Conservation (phyloP, 1,140 invertebrate species). For the Radopholus similis region DNA sequence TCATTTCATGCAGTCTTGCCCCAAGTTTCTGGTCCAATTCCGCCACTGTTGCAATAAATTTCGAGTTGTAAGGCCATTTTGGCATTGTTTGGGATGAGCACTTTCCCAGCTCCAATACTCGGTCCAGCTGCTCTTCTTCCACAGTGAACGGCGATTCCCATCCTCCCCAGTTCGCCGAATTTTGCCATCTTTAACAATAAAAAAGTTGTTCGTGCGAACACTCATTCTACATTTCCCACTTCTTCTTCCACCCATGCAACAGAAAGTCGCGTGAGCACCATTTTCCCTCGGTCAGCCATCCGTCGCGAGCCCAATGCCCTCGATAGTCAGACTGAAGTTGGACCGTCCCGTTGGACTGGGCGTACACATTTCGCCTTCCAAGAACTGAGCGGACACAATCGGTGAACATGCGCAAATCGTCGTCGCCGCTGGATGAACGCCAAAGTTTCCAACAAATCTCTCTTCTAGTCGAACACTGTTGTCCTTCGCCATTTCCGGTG, state of each 20-base stretch:
- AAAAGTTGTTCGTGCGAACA: neutral
- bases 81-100: neutral
- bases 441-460: slow-evolving; percentile 19
- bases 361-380: slow-evolving; percentile 29
- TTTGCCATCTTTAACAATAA: slow-evolving; percentile 4
- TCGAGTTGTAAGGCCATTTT: neutral
- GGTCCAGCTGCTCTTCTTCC: neutral
- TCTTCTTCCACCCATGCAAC: slow-evolving; percentile 30
- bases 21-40: neutral
- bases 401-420: slow-evolving; percentile 25
- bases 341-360: slow-evolving; percentile 4
- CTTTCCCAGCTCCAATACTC: neutral
- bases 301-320: slow-evolving; percentile 41
- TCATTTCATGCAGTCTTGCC: neutral
- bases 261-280: slow-evolving; percentile 28
- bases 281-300: slow-evolving; percentile 32
- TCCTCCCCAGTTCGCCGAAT: slow-evolving; percentile 8
- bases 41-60: neutral
- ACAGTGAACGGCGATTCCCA: neutral
- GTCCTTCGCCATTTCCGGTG: neutral
- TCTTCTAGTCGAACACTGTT: slow-evolving; percentile 5
- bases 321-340: neutral
- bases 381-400: slow-evolving; percentile 37
- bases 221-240: neutral
- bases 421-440: slow-evolving; percentile 29